Base-by-base conservation (phyloP, 2,797 vertebrate species). In the Halcyon chelicuti region DNA sequence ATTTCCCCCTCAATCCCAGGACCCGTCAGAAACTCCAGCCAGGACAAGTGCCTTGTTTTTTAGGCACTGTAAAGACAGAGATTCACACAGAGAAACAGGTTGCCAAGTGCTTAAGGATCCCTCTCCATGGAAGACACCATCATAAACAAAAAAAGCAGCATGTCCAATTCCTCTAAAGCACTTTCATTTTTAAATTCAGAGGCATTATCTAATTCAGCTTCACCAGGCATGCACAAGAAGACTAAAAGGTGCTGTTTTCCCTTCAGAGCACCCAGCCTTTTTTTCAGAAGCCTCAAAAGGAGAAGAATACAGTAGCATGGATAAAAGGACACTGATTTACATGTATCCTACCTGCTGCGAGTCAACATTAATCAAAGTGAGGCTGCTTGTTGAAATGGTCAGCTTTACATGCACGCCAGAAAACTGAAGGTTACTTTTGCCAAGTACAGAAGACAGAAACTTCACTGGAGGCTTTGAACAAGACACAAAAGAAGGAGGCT, bases 361-460 rank as follows among this genome's bases (percentile, higher is more conserved):
- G 92, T 98, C 98, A 67, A 98, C 96, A 21, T 98, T 98, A 87
- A 98, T 98, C 96, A 99, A 63, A 54, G 98, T 98, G 91, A 99
- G 97, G 72, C 99, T 99, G 96, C 98, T 98, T 22, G 98, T 99
- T 77, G 99, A 99, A 94, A 99, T 98, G 61, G 98, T 98, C 95
- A 99, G 97, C 97, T 98, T 98, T 97, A 99, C 98, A 89, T 98
- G 98, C 91, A 98, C 93, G n/a, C 99, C 99, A 61, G 99, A 99
- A 98, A 99, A 99, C 98, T 99, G 99, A 90, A 99, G 98, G 97
- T 99, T 99, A 96, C 98, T 99, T 97, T 98, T 99, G 93, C 99
- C 99, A 97, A 99, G 98, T 87, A 99, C 98, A 60, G 98, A 97
- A 95, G 98, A 98, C 83, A 98, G 97, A 68, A 97, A 98, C 94